These are phyloP conservation scores for Nomada goodeniana DNA, from an alignment of 2,888 invertebrate genomes.

Conservation along the genomic window DNA sequence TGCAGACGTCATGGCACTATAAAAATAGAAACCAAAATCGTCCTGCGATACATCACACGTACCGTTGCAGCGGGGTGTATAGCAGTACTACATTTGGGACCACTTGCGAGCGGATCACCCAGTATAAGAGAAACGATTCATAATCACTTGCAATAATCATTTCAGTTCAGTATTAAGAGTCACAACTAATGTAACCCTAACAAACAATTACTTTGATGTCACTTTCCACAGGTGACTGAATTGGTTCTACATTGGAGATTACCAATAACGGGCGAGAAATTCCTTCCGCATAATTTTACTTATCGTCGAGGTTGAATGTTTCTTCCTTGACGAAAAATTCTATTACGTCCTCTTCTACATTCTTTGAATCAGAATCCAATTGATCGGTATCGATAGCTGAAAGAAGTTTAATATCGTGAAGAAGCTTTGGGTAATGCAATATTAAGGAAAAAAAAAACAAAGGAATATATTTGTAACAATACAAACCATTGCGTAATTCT, in stretches of 20 bases:
- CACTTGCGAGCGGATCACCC: no score
- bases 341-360: constrained; percentile 97
- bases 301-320: constrained; percentile 89
- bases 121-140: constrained; percentile 65
- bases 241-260: constrained; percentile 68
- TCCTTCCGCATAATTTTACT: constrained; percentile 82
- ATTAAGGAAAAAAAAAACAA: neutral
- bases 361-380: constrained; percentile 92
- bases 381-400: constrained; percentile 97
- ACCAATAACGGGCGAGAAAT: constrained; percentile 65
- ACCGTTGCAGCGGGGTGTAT: no score
- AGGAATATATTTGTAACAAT: neutral
- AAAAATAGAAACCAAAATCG: no score
- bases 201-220: constrained; percentile 49
- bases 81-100: no score
- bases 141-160: constrained; percentile 69
- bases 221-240: constrained; percentile 61
- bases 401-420: constrained; percentile 29
- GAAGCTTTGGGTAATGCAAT: neutral
- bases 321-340: constrained; percentile 99
- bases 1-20: no score
- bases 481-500: constrained; percentile 94
- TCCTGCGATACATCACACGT: no score
- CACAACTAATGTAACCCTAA: constrained; percentile 47
- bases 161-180: constrained; percentile 56